Base-by-base conservation (phyloP, 2,888 invertebrate species). In the Limnephilus auricula region DNA sequence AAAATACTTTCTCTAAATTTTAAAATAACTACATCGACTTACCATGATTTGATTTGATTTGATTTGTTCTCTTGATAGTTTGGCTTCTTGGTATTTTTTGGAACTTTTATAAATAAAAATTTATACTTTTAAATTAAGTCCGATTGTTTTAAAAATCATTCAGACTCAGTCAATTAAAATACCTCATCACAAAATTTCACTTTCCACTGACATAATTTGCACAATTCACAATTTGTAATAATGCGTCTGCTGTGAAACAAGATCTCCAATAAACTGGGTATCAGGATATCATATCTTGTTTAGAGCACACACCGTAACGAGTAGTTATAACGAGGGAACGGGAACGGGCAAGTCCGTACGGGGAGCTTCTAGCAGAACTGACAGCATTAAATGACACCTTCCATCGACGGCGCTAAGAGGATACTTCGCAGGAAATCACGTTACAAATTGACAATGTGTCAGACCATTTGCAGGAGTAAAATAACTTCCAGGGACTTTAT, bases 381-480 rank as follows among this genome's bases (percentile, higher is more conserved):
- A 79, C 31, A 85, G 40, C 13, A 85, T 50, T 65, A 89, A 85
- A 91, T 91, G 89, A 91, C 91, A 84, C 45, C 34, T 79, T 86
- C 65, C 50, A 86, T 91, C 90, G 90, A 34, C 85, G 32, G 87
- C 34, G 45, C 91, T 92, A 92, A 92, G 92, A 90, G 90, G 92
- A 88, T 91, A 90, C 90, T 92, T 91, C 79, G 91, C 91, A 90
- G 90, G 85, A 92, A 92, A 92, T 92, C 92, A 92, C 92, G 92
- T 92, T 91, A 82, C 92, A 91, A 92, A 92, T 92, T 92, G 92
- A 92, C 92, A 92, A 90, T 92, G 91, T 92, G 92, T 92, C 92
- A 90, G 90, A 84, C 90, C 79, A 92, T 89, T 91, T 89, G 87
- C 31, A 91, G 65, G 90, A 83, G 82, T 86, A 78, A 79, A 31